Evolutionary conservation across 2,888 invertebrate species (phyloP).

Genomic region (Apamea monoglypha): DNA sequence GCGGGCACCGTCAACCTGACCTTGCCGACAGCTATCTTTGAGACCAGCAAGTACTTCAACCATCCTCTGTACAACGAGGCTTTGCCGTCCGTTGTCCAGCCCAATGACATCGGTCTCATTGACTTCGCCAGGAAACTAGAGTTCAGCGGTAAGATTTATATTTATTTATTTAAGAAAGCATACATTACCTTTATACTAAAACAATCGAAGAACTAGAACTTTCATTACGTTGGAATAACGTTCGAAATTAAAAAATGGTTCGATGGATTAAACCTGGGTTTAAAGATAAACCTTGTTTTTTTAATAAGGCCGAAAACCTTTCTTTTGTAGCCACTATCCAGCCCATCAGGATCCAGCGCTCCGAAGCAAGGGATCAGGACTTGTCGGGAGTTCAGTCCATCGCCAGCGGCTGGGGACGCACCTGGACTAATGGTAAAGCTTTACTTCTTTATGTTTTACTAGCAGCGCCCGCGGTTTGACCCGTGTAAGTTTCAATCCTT

Average conservation of each 20-base stretch:
- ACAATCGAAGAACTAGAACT: background rate
- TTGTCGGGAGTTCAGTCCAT: slow-evolving; percentile 28
- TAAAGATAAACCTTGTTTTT: background rate
- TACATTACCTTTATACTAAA: background rate
- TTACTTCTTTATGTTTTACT: background rate
- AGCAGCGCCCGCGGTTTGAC: too few species aligned
- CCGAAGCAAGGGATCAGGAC: slow-evolving; percentile 42
- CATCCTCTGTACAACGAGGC: slow-evolving; percentile 74
- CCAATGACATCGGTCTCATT: slow-evolving; percentile 76
- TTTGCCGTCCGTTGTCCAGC: slow-evolving; percentile 71
- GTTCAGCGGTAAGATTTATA: slow-evolving; percentile 37
- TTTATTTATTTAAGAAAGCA: background rate
- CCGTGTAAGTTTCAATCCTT: too few species aligned
- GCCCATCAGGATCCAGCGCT: slow-evolving; percentile 61
- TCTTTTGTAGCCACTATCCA: slow-evolving; percentile 48
- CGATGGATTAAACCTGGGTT: background rate
- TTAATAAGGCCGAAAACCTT: background rate
- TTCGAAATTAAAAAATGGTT: background rate
- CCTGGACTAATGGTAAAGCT: slow-evolving; percentile 62
- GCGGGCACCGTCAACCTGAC: slow-evolving; percentile 74
- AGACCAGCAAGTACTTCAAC: slow-evolving; percentile 77
- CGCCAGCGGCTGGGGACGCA: slow-evolving; percentile 67
- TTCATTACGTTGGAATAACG: background rate
- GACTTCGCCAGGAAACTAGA: slow-evolving; percentile 63
- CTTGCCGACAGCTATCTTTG: slow-evolving; percentile 72